Conservation (phyloP, 2,888 invertebrate species). For the Thymelicus sylvestris region DNA sequence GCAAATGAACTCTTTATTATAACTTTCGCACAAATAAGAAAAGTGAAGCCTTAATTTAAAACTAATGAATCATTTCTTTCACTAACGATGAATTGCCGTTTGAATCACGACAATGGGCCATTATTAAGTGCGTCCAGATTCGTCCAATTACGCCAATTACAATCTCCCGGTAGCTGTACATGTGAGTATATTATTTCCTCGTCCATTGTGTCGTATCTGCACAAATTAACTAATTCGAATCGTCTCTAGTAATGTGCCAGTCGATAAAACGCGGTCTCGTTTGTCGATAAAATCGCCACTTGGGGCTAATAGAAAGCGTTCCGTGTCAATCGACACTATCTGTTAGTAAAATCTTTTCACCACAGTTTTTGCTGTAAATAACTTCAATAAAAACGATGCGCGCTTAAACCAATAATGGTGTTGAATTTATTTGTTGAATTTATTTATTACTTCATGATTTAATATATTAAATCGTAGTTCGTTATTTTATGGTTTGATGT, state of each 20-base stretch:
- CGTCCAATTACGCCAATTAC: constrained; percentile 84
- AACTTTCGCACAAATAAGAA: constrained; percentile 29
- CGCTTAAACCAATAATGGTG: constrained; percentile 28
- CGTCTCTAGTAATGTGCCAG: constrained; percentile 51
- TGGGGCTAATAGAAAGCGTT: constrained; percentile 41
- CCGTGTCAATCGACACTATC: constrained; percentile 43
- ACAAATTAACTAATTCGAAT: constrained; percentile 82
- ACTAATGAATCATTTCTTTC: constrained; percentile 79
- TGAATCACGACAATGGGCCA: constrained; percentile 80
- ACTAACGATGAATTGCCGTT: constrained; percentile 80
- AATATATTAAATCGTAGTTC: not conserved
- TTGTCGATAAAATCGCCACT: constrained; percentile 53
- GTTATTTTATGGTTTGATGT: not conserved
- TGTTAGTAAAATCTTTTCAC: constrained; percentile 38
- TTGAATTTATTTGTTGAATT: constrained; percentile 17
- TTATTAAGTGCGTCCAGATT: constrained; percentile 83
- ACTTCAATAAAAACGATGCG: constrained; percentile 39
- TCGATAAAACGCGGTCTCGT: constrained; percentile 41
- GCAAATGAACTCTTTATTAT: constrained; percentile 1
- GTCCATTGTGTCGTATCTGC: constrained; percentile 80
- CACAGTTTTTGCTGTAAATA: constrained; percentile 40
- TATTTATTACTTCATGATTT: not conserved
- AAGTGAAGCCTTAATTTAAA: constrained; percentile 58
- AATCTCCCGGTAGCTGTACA: constrained; percentile 75
- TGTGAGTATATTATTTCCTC: constrained; percentile 78